Base-by-base conservation (phyloP, 2,113 vertebrate species). In the Chlamydotis undulata region DNA sequence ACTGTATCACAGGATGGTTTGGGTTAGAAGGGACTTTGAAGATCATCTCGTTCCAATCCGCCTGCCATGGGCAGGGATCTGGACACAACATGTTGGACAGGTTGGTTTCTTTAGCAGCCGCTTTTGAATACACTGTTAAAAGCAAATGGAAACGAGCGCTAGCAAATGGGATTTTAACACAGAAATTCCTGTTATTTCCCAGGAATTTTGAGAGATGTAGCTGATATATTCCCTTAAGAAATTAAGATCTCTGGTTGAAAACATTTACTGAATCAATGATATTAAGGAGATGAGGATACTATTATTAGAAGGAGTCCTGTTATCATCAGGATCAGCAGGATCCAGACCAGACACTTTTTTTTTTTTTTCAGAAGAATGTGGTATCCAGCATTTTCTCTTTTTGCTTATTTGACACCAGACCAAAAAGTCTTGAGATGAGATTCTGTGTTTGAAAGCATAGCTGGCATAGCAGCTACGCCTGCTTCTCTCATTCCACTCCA, bases 31-130 rank as follows among this genome's bases (percentile, higher is more conserved):
- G 41, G 41, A 43, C 41, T 14, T 43, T 43, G 41, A 43, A 41
- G 14, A 15, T 43, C 41, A 15, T 43, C 41, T 43, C 41, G 14
- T 43, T 43, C 41, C 41, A 43, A 43, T 16, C 15, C 41, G 94
- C 16, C 28, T 94, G 92, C 91, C 73, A 97, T 47, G 87, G 67
- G 96, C 90, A 83, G 75, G 83, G 81, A 97, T 75, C 7, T 96
- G 89, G 31, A 95, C 79, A 22, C 21, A 9, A 37, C 83, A 97
- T 8, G 81, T 92, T 43, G 96, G 95, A 78, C 97, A 96, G 12
- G 50, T 67, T 93, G 95, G 68, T 82, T 97, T 97, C 71, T 87
- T 97, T 96, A 97, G 96, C 52, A 98, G 85, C 94, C 97, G 95
- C 85, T 95, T 97, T 81, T 97, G 89, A 94, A 97, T 95, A 75